Conservation (phyloP, 2,113 vertebrate genomes). For the Xiphophorus hellerii region DNA sequence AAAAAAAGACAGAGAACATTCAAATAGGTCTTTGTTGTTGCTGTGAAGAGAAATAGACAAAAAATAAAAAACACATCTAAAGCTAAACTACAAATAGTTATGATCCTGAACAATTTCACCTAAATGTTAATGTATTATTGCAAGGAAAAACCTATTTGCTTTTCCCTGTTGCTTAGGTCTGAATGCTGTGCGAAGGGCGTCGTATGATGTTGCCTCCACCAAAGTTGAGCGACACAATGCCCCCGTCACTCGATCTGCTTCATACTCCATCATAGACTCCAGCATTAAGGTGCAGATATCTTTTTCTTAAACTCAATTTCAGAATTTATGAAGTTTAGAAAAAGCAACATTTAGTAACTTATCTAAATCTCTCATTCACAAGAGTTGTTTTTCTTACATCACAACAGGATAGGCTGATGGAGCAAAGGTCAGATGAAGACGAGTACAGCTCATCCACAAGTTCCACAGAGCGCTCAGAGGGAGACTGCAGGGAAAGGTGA, state of each 20-base stretch:
- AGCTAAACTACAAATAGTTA: background rate
- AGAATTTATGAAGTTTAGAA: background rate
- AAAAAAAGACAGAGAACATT: background rate
- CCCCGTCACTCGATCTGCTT: conserved; percentile 70
- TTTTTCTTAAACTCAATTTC: background rate
- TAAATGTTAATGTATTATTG: background rate
- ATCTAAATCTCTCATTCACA: background rate
- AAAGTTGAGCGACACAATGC: conserved; percentile 58
- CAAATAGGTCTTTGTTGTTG: background rate
- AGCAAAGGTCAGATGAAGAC: conserved; percentile 83
- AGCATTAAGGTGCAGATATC: conserved; percentile 50
- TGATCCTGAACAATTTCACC: background rate
- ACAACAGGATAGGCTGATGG: conserved; percentile 52
- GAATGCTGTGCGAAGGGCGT: conserved; percentile 71
- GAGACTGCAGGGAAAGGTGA: conserved; percentile 87
- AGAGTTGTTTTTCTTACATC: conserved; percentile 2
- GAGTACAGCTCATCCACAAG: conserved; percentile 92
- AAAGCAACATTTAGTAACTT: background rate
- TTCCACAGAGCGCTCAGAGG: conserved; percentile 92
- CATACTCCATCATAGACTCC: conserved; percentile 65
- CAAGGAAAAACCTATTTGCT: background rate
- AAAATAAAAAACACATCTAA: background rate
- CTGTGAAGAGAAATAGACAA: background rate
- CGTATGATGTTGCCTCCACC: conserved; percentile 72
- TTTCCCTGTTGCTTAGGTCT: conserved; percentile 60